These are phyloP conservation scores for Phoxinus dragarum DNA, from an alignment of 2,797 vertebrate genomes.

Conservation along the genomic window DNA sequence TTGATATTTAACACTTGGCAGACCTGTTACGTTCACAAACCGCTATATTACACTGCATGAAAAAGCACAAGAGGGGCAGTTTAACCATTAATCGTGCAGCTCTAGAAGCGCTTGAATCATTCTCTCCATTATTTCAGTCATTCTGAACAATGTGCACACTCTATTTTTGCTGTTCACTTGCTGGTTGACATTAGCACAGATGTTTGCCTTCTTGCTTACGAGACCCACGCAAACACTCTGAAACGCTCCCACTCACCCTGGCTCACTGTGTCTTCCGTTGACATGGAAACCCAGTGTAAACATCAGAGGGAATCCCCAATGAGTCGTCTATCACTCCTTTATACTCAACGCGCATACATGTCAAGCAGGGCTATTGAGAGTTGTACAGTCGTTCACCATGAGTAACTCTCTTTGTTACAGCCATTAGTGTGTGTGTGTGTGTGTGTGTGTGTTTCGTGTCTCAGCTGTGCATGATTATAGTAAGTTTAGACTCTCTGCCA, in stretches of 20 bases:
- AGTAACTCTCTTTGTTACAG: constrained; percentile 35
- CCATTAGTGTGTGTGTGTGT: constrained; percentile 22
- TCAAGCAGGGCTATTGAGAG: constrained; percentile 33
- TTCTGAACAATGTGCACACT: not conserved
- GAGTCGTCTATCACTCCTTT: constrained; percentile 40
- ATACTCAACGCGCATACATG: constrained; percentile 34
- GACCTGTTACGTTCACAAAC: no score
- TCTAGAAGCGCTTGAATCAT: not conserved
- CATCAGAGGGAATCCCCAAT: constrained; percentile 51
- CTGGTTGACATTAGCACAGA: not conserved
- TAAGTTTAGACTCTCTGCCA: constrained; percentile 33
- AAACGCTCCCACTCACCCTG: constrained; percentile 13
- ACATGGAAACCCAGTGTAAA: constrained; percentile 46
- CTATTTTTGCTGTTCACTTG: not conserved
- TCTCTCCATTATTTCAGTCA: constrained; percentile 12
- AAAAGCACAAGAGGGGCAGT: no score
- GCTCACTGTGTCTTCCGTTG: constrained; percentile 40
- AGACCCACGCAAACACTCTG: constrained; percentile 21
- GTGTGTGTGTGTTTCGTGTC: constrained; percentile 35
- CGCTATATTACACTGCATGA: not conserved
- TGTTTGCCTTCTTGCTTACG: constrained; percentile 26
- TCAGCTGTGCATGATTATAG: constrained; percentile 51
- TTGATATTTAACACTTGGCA: not conserved
- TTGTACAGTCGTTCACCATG: constrained; percentile 25
- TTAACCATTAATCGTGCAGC: not conserved